Percentiles rank a stretch among this genome's conserved stretches.
These are phyloP conservation scores for Caprella mutica DNA, from an alignment of 2,888 invertebrate genomes.

Conservation along the genomic window DNA sequence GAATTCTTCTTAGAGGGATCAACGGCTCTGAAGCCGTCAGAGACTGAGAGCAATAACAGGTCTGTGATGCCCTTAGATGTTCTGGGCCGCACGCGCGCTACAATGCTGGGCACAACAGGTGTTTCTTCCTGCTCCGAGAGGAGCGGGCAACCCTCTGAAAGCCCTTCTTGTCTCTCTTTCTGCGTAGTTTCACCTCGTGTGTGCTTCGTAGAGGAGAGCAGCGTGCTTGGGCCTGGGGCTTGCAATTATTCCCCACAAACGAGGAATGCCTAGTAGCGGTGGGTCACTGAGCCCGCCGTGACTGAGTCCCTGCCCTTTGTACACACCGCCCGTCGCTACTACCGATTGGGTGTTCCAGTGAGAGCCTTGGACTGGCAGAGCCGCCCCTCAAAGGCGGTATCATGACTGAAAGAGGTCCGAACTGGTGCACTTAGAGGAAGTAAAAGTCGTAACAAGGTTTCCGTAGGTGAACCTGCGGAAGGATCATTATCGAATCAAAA, in stretches of 20 bases:
- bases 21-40: conserved; percentile 40
- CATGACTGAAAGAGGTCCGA: conserved; percentile 35
- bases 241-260: conserved; percentile 51
- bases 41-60: conserved; percentile 14
- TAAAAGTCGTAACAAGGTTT: conserved; percentile 43
- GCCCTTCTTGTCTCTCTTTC: too few relatives aligned
- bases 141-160: conserved; percentile 56
- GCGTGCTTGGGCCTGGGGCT: conserved; percentile 55
- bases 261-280: conserved; percentile 58
- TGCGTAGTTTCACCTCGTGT: too few relatives aligned
- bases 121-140: conserved; percentile 49
- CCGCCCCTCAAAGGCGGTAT: conserved; percentile 35
- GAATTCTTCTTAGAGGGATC: conserved; percentile 55
- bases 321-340: conserved; percentile 61
- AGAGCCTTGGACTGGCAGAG: conserved; percentile 43
- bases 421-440: conserved; percentile 40
- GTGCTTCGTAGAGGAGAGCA: too few relatives aligned
- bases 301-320: conserved; percentile 60
- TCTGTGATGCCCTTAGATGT: conserved; percentile 53
- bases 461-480: conserved; percentile 45
- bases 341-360: conserved; percentile 56
- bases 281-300: conserved; percentile 55
- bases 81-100: conserved; percentile 53
- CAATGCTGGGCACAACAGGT: conserved; percentile 53
- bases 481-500: conserved; percentile 42